Conservation (phyloP, 1,140 invertebrate genomes). For the Hestina assimilis region DNA sequence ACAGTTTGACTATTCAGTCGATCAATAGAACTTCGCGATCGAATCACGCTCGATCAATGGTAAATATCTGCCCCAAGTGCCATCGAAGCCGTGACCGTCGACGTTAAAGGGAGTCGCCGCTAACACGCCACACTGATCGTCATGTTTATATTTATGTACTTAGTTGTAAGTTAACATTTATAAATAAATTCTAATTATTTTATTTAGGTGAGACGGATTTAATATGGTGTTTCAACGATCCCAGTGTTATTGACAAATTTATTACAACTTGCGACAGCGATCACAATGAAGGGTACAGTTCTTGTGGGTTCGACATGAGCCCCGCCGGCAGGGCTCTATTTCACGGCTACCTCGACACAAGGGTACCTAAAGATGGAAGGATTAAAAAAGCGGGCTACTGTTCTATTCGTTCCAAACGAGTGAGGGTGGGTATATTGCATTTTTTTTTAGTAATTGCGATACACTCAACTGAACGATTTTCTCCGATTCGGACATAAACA, state of each 20-base stretch:
- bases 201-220: constrained; percentile 83
- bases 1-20: no score
- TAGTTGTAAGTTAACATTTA: no score
- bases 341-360: constrained; percentile 84
- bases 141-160: no score
- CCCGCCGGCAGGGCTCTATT: constrained; percentile 86
- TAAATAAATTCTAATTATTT: neutral
- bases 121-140: no score
- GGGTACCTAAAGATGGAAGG: constrained; percentile 88
- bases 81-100: no score
- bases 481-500: no score
- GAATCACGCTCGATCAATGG: no score
- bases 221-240: constrained; percentile 83
- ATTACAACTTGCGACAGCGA: constrained; percentile 87
- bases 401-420: constrained; percentile 83
- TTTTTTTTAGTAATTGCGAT: neutral
- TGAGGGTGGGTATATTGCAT: constrained; percentile 76
- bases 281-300: constrained; percentile 88
- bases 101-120: no score
- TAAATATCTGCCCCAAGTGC: no score
- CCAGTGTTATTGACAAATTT: constrained; percentile 85
- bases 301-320: constrained; percentile 82
- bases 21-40: no score
- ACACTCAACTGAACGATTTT: no score
- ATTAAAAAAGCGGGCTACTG: constrained; percentile 87